Conservation (phyloP, 2,888 invertebrate genomes). For the Gastracanthus pulcherrimus region DNA sequence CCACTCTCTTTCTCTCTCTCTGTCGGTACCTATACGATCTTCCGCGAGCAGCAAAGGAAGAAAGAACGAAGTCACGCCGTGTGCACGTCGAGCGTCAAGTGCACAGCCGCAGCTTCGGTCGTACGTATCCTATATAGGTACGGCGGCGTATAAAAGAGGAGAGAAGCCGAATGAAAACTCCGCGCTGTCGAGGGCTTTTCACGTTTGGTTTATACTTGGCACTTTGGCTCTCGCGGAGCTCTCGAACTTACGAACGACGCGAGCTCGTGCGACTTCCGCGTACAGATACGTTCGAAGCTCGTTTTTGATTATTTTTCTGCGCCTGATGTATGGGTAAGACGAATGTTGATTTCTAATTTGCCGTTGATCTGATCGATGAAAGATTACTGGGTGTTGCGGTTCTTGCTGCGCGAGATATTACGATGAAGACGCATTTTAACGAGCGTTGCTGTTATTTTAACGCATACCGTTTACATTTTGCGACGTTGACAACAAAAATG, state of each 20-base stretch:
- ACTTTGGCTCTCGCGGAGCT: background rate
- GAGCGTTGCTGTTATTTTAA: too few relatives aligned
- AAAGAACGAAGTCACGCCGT: background rate
- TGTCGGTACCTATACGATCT: too few relatives aligned
- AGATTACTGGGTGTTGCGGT: too few relatives aligned
- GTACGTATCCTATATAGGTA: background rate
- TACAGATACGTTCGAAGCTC: background rate
- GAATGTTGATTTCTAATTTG: too few relatives aligned
- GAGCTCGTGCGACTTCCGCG: background rate
- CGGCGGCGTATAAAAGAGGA: background rate
- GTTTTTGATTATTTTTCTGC: background rate
- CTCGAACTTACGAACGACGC: background rate
- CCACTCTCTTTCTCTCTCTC: too few relatives aligned
- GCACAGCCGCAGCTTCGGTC: background rate
- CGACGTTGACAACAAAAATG: too few relatives aligned
- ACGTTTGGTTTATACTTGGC: background rate
- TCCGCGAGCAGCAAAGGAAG: too few relatives aligned
- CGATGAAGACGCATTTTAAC: too few relatives aligned
- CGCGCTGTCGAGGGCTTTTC: slow-evolving; percentile 2
- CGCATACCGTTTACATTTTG: too few relatives aligned
- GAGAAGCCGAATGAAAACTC: slow-evolving; percentile 12
- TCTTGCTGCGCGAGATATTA: too few relatives aligned
- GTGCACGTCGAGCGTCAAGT: background rate
- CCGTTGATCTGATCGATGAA: too few relatives aligned
- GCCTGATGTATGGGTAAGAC: too few relatives aligned